Evolutionary conservation across 2,888 invertebrate species (phyloP), one percentile per base, ranked within the genome.

Genomic region (Sminthurinus aureus): DNA sequence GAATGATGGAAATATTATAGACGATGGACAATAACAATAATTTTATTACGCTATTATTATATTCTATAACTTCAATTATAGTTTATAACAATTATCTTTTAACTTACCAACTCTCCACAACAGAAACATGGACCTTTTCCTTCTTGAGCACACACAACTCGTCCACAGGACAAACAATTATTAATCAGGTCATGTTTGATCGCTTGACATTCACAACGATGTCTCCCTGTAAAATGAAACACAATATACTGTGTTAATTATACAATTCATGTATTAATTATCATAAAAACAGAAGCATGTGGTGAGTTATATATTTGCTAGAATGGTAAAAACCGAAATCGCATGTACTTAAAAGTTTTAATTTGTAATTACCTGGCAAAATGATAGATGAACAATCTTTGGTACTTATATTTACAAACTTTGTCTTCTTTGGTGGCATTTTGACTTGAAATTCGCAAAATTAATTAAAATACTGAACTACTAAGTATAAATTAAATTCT

Each of bases 121-220:
- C 94, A 97, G 74, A 98, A 93, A 90, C 99, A 99, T 0, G 98
- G 97, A 0, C 99, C 99, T 12, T 98, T 95, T 0, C 99, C 98
- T 91, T 99, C 99, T 91, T 98, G 86, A 26, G 77, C 66, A 90
- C 99, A 99, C 8, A 99, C 95, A 85, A 99, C 95, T 83, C 98
- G 93, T 0, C 99, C 99, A 91, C 99, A 99, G 85, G 93, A 93
- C 15, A 95, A 90, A 89, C 99, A 99, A 91, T 99, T 99, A 90
- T 96, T 97, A 83, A 99, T 92, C 76, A 99, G 92, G 82, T 93
- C 93, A 90, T 99, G 99, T 89, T 94, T 95, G 4, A 94, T 93
- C 0, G 98, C 98, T 90, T 98, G 96, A 90, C 99, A 99, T 84
- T 96, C 94, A 90, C 99, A 99, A 79, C 92, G 92, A 89, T 95